Percentiles rank a stretch among this genome's conserved stretches.
Evolutionary conservation across 1,140 invertebrate genomes (phyloP).

Genomic region (Pogonognathellus flavescens): DNA sequence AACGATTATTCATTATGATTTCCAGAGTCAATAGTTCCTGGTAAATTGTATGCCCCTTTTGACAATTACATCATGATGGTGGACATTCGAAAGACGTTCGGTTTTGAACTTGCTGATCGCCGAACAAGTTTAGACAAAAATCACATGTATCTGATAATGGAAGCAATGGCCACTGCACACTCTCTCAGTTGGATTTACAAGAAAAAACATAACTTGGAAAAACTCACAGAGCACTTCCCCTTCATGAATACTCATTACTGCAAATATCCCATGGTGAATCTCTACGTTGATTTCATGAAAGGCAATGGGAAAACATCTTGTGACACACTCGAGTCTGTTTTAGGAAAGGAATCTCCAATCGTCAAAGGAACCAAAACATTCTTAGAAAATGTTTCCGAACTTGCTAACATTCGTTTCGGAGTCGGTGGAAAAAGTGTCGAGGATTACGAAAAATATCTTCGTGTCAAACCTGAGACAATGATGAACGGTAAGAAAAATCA

Average conservation of each 20-base stretch:
- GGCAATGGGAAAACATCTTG: neutral
- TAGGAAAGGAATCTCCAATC: no score
- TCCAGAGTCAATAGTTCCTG: neutral
- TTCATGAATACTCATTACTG: neutral
- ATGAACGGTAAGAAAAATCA: no score
- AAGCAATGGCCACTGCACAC: constrained; percentile 78
- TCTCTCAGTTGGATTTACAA: constrained; percentile 78
- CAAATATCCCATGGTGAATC: neutral
- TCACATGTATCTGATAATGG: constrained; percentile 72
- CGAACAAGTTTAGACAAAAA: constrained; percentile 72
- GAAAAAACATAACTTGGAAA: constrained; percentile 72
- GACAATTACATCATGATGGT: constrained; percentile 58
- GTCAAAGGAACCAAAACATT: no score
- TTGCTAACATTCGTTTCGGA: no score
- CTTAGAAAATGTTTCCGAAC: no score
- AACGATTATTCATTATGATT: neutral
- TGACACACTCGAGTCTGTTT: neutral
- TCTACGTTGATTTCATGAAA: neutral
- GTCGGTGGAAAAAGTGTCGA: no score
- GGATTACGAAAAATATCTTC: no score
- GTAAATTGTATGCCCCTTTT: neutral
- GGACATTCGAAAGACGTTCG: constrained; percentile 68
- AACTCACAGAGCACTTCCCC: neutral
- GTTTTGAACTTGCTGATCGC: constrained; percentile 74
- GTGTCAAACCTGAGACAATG: no score